A percentile compares a stretch with the other conserved stretches of the same genome.
Conservation (phyloP, 2,113 vertebrate genomes). For the Cyrtonyx montezumae region DNA sequence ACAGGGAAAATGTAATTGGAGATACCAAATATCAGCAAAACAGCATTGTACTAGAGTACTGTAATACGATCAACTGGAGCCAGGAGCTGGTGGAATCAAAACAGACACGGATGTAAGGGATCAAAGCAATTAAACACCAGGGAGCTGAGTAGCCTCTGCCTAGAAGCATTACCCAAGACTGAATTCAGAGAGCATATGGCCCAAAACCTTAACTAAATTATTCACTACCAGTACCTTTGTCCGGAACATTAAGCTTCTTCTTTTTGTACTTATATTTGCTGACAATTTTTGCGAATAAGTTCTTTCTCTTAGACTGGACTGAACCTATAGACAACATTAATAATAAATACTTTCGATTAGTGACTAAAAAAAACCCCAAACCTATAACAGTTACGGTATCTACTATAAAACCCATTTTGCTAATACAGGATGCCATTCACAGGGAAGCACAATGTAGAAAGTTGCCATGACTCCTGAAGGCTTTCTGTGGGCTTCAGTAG, state of each 20-base stretch:
- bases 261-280: conserved; percentile 96
- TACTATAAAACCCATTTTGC: background rate
- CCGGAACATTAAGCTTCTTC: conserved; percentile 89
- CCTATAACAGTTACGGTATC: conserved; percentile 17
- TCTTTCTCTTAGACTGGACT: conserved; percentile 95
- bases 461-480: background rate
- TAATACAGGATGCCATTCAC: background rate
- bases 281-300: conserved; percentile 96
- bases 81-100: conserved; percentile 29
- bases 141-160: background rate
- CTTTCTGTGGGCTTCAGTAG: background rate
- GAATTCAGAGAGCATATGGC: conserved; percentile 29
- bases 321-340: conserved; percentile 87
- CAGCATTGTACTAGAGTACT: background rate
- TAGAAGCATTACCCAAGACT: conserved; percentile 1
- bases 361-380: background rate
- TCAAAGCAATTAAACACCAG: background rate
- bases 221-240: conserved; percentile 84
- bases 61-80: background rate
- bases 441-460: background rate
- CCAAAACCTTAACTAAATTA: conserved; percentile 67
- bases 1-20: background rate
- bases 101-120: conserved; percentile 34
- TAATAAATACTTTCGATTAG: conserved; percentile 75
- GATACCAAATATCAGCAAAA: conserved; percentile 11